Conservation (phyloP, 2,888 invertebrate genomes). For the Euphydryas editha region DNA sequence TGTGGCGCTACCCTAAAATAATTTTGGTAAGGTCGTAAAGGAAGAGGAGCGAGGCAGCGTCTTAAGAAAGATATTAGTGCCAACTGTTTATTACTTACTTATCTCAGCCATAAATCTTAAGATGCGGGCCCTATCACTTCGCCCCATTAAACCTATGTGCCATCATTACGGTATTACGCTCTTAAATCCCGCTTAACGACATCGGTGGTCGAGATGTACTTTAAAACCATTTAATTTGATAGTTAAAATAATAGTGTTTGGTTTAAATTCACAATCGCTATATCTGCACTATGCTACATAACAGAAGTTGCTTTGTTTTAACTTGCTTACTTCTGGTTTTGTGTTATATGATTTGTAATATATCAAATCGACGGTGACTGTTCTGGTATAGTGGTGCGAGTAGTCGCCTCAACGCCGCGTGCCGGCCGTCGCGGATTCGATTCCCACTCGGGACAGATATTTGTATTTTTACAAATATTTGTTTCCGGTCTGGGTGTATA, state of each 20-base stretch:
- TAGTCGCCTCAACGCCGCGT: too few relatives aligned
- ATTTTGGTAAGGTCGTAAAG: constrained; percentile 44
- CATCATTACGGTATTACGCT: constrained; percentile 22
- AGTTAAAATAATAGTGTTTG: not conserved
- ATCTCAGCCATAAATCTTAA: constrained; percentile 38
- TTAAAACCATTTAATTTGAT: not conserved
- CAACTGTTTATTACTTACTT: constrained; percentile 46
- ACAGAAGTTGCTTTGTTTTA: not conserved
- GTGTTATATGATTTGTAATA: too few relatives aligned
- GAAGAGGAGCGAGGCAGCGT: constrained; percentile 34
- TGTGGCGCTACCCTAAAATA: constrained; percentile 29
- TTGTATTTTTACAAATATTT: too few relatives aligned
- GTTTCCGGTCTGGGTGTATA: too few relatives aligned
- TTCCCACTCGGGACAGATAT: too few relatives aligned
- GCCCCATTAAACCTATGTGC: constrained; percentile 19
- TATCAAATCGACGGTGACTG: too few relatives aligned
- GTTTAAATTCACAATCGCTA: not conserved
- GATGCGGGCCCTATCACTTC: constrained; percentile 34
- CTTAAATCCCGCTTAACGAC: constrained; percentile 26
- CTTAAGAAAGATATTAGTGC: constrained; percentile 46
- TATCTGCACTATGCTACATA: not conserved
- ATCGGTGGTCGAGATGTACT: constrained; percentile 15
- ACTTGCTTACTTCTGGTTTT: too few relatives aligned
- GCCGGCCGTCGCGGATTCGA: too few relatives aligned
- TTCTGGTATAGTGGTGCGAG: too few relatives aligned